Base-by-base conservation (phyloP, 2,797 vertebrate genomes). In the Lacerta bilineata region DNA sequence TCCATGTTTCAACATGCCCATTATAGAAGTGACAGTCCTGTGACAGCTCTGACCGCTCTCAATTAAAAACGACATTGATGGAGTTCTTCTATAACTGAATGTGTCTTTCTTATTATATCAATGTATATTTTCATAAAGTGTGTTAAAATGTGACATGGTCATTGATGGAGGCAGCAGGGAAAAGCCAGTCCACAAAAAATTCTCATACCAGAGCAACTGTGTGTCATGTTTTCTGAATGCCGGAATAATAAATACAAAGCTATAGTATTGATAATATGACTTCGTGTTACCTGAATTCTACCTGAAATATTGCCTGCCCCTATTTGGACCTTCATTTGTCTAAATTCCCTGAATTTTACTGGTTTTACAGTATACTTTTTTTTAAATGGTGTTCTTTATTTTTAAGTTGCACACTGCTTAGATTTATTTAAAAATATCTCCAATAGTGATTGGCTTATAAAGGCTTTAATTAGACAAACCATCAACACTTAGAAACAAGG, bases 51-150 rank as follows among this genome's bases (percentile, higher is more conserved):
- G 33, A 33, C 43, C 18, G n/a, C 41, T 75, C 29, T 78, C 61
- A 86, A 68, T 68, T 78, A 78, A 78, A 68, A 78, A 7, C 7
- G 75, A 46, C 75, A 76, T 68, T 86, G 84, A 86, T 86, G 29
- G 84, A 86, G 15, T 78, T 46, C 9, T 86, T 78, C 61, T 36
- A n/a, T 86, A 78, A 86, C 66, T 78, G 20, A 86, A 33, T 68
- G 5, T 86, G 84, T 64, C 41, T 68, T 68, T 46, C 13, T 66
- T 78, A 18, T 68, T 86, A 68, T 86, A 50, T 9, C 20, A 86
- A 86, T 23, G 27, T 46, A 66, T 85, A 68, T 71, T 83, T 69
- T 50, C 43, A 68, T 82, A 46, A 29, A 79, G 66, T 0, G 29
- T 33, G 29, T 71, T 86, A 68, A 78, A 78, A 85, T 78, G 43